phyloP scores from a whole-genome alignment of 2,888 invertebrate species.

The Apoda limacodes region DNA sequence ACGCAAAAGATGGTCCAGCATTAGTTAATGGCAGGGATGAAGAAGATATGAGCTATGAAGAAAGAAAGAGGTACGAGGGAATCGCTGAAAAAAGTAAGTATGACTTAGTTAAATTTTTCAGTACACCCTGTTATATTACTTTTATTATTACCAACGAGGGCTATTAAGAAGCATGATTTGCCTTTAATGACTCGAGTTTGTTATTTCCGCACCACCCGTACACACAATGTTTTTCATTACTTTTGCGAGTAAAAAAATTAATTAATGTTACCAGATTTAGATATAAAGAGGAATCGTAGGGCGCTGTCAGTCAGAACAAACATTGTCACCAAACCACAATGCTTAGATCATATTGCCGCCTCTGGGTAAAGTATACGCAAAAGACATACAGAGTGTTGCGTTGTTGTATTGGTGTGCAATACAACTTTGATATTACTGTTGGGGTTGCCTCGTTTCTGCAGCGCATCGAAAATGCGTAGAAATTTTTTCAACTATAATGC shows the following conservation, averaged over 20 bases:
- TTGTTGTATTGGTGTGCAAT: no score
- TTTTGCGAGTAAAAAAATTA: neutral
- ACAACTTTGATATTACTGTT: no score
- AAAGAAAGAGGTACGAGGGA: constrained; percentile 38
- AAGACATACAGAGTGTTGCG: no score
- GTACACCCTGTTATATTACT: neutral
- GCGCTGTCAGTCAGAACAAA: no score
- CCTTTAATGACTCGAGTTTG: neutral
- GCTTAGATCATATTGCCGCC: no score
- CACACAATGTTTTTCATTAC: constrained; percentile 1
- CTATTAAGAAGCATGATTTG: neutral
- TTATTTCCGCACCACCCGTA: no score
- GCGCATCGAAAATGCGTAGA: no score
- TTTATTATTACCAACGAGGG: neutral
- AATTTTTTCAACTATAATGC: no score
- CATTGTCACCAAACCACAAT: no score
- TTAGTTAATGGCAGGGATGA: constrained; percentile 41
- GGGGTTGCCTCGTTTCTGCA: no score
- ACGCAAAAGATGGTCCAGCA: constrained; percentile 25
- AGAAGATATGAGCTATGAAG: constrained; percentile 38
- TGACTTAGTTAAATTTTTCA: neutral
- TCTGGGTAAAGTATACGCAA: no score
- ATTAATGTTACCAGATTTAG: neutral
- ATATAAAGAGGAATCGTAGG: neutral
- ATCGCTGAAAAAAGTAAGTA: constrained; percentile 47